Evolutionary conservation across 2,888 invertebrate species (phyloP), one percentile per base, ranked within the genome.

Genomic region (Amphipoea oculea): DNA sequence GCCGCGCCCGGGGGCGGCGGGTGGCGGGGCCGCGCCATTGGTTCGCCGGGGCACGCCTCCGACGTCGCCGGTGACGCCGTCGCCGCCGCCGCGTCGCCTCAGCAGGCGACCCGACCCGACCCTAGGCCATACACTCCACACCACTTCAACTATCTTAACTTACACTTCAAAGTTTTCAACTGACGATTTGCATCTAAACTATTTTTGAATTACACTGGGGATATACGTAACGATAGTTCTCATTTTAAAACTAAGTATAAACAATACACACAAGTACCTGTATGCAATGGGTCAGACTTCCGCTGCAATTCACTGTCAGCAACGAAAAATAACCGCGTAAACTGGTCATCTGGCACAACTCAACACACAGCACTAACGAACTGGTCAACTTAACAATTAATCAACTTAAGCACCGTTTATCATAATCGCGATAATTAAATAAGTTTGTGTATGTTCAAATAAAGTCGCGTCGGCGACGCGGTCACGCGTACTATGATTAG

Each of bases 11-110:
- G 94, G 93, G 95, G 95, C 93, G 94, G 94, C 92, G 94, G 94
- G 94, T 89, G 94, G 94, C 93, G 92, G 93, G 93, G 92, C 92
- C 94, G 94, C 95, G 96, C 95, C 94, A 96, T 96, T 95, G 96
- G 96, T 94, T 94, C 95, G 95, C 92, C 94, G 92, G 95, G 95
- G 94, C 95, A 95, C 96, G 96, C 96, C 96, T 95, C 94, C 95
- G 94, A 87, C 93, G 93, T 84, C 92, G 92, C 90, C 92, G 94
- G 91, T 91, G 94, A 89, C 92, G 94, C 91, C 93, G 92, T 87
- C 92, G 92, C 90, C 92, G 94, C 91, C 95, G 92, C 82, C 89
- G 90, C 90, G 93, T 91, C 92, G 92, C 88, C 92, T 92, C 92
- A 90, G 92, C 95, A 92, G 80, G 74, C 84, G 78, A 90, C 89